Conservation (phyloP, 37 sponge, comb jelly and placozoan species). For the Ianthella basta region DNA sequence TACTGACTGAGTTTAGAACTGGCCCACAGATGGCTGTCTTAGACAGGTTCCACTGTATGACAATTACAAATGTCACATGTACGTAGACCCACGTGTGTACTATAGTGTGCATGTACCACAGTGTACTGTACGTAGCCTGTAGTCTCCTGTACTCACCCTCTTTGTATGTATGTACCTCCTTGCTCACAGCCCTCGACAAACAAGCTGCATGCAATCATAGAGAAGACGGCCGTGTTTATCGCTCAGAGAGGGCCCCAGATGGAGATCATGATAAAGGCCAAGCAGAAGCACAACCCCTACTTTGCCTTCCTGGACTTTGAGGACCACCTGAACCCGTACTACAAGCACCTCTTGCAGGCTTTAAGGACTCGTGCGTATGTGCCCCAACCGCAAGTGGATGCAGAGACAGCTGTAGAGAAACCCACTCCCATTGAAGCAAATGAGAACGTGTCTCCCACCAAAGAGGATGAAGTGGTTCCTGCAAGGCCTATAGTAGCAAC, state of each 20-base stretch:
- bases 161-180: neutral
- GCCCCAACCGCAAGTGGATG: conserved; percentile 27
- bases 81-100: too few species aligned
- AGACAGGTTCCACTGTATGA: too few species aligned
- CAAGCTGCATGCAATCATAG: conserved; percentile 90
- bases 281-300: conserved; percentile 87
- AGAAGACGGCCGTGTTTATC: conserved; percentile 85
- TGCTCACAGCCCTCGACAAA: conserved; percentile 74
- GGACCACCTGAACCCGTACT: conserved; percentile 83
- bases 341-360: conserved; percentile 72
- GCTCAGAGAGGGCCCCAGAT: conserved; percentile 84
- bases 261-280: conserved; percentile 94
- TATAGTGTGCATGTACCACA: neutral
- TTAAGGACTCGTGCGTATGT: conserved; percentile 46
- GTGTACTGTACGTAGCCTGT: neutral
- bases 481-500: too few species aligned
- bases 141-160: neutral
- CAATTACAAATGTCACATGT: too few species aligned
- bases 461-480: too few species aligned
- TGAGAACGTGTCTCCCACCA: too few species aligned
- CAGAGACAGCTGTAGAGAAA: neutral
- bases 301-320: conserved; percentile 86
- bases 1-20: too few species aligned
- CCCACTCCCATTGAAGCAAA: neutral
- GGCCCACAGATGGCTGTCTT: too few species aligned